Evolutionary conservation across 2,888 invertebrate species (phyloP), one percentile per base, ranked within the genome.

Genomic region (Ypsolopha scabrella): DNA sequence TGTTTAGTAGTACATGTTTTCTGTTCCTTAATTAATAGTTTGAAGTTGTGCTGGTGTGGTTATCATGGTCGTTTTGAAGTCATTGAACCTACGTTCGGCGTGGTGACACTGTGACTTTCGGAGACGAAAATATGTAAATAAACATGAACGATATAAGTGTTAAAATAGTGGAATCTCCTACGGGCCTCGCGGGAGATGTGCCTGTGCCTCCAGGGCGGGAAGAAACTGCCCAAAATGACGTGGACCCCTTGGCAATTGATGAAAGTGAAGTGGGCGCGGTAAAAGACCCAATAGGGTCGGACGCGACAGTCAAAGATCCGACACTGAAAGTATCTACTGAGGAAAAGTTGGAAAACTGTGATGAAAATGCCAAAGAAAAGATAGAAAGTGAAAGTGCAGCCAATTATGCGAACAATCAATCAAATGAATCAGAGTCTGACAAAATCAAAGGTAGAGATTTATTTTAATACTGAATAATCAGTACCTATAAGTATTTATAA

Each of bases 141-240:
- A 86, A 82, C 82, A 86, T 86, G 85, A 85, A 85, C 75, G 83
- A 83, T 81, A 77, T 77, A 77, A 80, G 72, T 65, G 72, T 80
- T 64, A 83, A 83, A 75, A 72, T 74, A 75, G 77, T 74, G 67
- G 43, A 50, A 43, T 7, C 43, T 8, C 43, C 24, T 11, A 41
- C 33, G 9, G 34, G 11, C 10, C 7, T 11, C 33, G 43, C 35
- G 33, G 43, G 43, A 10, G 41, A 43, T 33, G 48, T 38, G 24
- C 43, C 41, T 8, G 50, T 13, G 11, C 8, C 38, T 14, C 71
- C 75, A 56, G 62, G 67, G 53, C 65, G 64, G 56, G 72, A 74
- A 57, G 58, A 64, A 34, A 60, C 60, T 51, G 64, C 64, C 46
- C 74, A 79, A 9, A 73, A 77, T 70, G 82, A 78, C 39, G 75